Evolutionary conservation across 1,140 invertebrate genomes (phyloP).

Genomic region (Ylistrum balloti): DNA sequence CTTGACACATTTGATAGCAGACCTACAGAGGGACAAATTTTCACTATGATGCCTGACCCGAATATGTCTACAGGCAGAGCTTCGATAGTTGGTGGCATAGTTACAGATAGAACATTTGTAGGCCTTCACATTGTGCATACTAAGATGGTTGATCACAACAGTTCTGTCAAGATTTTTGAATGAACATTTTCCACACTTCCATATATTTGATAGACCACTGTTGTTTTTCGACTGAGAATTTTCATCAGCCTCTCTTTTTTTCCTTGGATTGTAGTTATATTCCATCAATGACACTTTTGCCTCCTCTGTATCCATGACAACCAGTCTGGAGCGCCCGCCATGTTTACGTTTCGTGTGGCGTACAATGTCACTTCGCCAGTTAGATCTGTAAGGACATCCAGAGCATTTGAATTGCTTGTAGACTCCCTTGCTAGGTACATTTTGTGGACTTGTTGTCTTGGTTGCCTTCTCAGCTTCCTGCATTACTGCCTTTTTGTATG

Average conservation of each 20-base stretch:
- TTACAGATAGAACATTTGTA: conserved; percentile 74
- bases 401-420: conserved; percentile 79
- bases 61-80: conserved; percentile 74
- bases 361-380: conserved; percentile 79
- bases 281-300: conserved; percentile 69
- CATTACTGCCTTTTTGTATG: not conserved
- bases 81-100: conserved; percentile 72
- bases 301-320: conserved; percentile 70
- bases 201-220: conserved; percentile 64
- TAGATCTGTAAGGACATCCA: conserved; percentile 79
- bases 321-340: conserved; percentile 64
- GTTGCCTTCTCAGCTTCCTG: not conserved
- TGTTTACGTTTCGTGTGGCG: conserved; percentile 79
- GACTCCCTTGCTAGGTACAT: conserved; percentile 48
- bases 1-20: conserved; percentile 68
- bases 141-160: conserved; percentile 74
- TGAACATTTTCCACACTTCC: conserved; percentile 78
- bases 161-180: conserved; percentile 70
- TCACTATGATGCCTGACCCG: conserved; percentile 69
- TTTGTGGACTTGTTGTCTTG: not conserved
- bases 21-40: conserved; percentile 62
- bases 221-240: conserved; percentile 14
- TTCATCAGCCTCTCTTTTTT: conserved; percentile 46
- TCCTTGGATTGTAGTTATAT: conserved; percentile 69
- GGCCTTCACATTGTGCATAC: conserved; percentile 74